Evolutionary conservation across 1,140 invertebrate genomes (phyloP).

Genomic region (Dolichoris vasculosae): DNA sequence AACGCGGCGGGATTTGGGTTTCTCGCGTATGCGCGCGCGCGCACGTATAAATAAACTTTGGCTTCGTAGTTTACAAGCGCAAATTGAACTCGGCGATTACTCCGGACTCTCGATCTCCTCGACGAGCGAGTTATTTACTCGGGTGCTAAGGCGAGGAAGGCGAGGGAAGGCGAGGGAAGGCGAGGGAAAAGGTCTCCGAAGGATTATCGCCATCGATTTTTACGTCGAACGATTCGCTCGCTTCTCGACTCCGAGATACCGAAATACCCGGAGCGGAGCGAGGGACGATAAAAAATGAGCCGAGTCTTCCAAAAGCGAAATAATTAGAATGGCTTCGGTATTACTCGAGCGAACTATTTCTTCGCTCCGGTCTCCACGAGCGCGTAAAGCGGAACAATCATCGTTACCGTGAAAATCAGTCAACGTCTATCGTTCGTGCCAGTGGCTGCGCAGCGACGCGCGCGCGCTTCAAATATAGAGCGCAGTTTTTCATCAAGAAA

Average conservation of each 20-base stretch:
- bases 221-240: not conserved
- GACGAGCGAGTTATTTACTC: not conserved
- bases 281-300: too few species aligned
- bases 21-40: not conserved
- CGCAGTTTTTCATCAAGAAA: conserved; percentile 1
- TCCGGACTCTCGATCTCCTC: not conserved
- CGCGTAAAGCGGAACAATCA: conserved; percentile 5
- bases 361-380: not conserved
- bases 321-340: not conserved
- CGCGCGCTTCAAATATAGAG: conserved; percentile 14
- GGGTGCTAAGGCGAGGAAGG: too few species aligned
- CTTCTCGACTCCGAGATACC: not conserved
- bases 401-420: not conserved
- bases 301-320: not conserved
- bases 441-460: not conserved
- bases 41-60: not conserved
- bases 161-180: too few species aligned
- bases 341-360: not conserved
- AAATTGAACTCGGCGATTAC: not conserved
- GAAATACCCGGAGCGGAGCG: too few species aligned
- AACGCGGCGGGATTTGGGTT: not conserved
- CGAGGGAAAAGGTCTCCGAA: too few species aligned
- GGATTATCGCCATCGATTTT: not conserved
- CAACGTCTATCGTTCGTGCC: not conserved
- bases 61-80: not conserved